Conservation (phyloP, 2,797 vertebrate genomes). For the Eulemur coronatus region DNA sequence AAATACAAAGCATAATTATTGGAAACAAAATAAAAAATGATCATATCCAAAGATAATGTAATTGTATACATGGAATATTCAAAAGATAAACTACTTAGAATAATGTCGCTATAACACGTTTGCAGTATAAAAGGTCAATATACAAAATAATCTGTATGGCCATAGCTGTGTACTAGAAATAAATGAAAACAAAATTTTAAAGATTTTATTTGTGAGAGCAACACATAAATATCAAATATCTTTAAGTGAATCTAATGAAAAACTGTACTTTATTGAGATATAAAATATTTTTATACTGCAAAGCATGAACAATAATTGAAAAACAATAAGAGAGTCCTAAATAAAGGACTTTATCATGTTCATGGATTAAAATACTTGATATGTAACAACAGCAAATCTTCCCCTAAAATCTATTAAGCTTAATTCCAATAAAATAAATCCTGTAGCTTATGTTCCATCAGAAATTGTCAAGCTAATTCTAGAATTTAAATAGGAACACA, state of each 20-base stretch:
- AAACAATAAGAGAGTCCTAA: not conserved
- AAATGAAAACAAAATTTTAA: not conserved
- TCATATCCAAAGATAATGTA: not conserved
- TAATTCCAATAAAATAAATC: not conserved
- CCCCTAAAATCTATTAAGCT: not conserved
- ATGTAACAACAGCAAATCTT: not conserved
- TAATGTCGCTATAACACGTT: not conserved
- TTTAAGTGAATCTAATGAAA: not conserved
- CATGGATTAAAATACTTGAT: not conserved
- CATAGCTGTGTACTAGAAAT: too few species aligned
- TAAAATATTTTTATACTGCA: not conserved
- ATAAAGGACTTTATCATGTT: not conserved
- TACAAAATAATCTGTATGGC: not conserved
- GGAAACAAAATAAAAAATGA: not conserved
- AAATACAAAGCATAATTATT: not conserved
- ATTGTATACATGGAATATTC: not conserved
- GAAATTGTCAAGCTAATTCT: not conserved
- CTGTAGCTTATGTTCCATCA: not conserved
- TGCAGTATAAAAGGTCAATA: not conserved
- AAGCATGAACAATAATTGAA: not conserved
- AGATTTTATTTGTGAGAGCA: not conserved
- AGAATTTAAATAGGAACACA: not conserved
- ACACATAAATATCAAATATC: not conserved
- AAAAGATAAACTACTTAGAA: not conserved
- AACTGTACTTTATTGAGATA: not conserved